Base-by-base conservation (phyloP, 1,140 invertebrate species). In the Triops longicaudatus region DNA sequence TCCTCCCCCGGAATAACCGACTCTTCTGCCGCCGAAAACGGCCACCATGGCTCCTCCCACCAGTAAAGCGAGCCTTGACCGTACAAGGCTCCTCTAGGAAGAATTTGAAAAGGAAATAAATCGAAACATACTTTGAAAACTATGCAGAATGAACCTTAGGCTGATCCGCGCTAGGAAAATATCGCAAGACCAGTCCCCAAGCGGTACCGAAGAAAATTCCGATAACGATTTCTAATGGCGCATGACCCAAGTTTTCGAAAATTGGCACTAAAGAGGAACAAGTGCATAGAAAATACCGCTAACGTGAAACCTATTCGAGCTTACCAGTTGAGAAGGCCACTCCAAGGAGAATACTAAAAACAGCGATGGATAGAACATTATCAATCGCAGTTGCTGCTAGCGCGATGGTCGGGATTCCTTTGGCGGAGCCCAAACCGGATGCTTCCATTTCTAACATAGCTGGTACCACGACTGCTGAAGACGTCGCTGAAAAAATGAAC, bases 321-420 rank as follows among this genome's bases (percentile, higher is more conserved):
- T 82, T 88, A 82, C 91, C 89, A 77, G 87, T 84, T 0, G 92
- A 90, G 82, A 96, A 94, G 87, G 94, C 91, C n/a, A 95, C 87
- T 73, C 92, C 92, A 74, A 91, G 88, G 26, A 93, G 86, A 74
- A 96, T 92, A 72, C 95, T 94, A 82, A 95, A 98, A 22, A 93
- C 90, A 31, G 94, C 95, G 27, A 94, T 92, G 73, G 91, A 90
- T 11, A 92, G 83, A 28, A 94, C 89, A 84, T 94, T 91, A 84
- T 94, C 92, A 42, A 99, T 90, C 73, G 94, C 96, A n/a, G 92
- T 88, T 1, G 95, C 94, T 0, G 96, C 96, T 71, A 98, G 93
- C 71, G 98, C 92, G n/a, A 98, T 85, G 0, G 96, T 98, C 0
- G 96, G 95, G 75, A 99, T 95, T 1, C 96, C 96, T 87, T 98